Evolutionary conservation across 2,113 vertebrate genomes (phyloP).

Genomic region (Oxyura jamaicensis): DNA sequence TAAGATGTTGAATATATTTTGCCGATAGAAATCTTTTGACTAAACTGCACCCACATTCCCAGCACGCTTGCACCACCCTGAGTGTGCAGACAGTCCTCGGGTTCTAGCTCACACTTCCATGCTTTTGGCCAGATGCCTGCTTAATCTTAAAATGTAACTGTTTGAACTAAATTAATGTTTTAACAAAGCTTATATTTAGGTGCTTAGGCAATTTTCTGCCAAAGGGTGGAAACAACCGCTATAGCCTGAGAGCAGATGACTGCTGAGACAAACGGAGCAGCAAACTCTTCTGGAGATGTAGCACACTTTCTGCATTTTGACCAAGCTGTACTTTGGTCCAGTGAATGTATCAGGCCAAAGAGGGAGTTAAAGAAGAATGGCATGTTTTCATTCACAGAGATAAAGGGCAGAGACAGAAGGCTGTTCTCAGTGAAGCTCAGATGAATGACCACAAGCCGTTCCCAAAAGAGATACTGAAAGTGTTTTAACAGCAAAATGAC

Average conservation of each 20-base stretch:
- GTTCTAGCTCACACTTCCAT: neutral
- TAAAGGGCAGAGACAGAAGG: neutral
- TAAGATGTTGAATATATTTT: neutral
- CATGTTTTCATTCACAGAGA: neutral
- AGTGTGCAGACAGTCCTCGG: neutral
- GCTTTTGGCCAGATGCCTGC: too few species aligned
- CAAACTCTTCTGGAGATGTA: neutral
- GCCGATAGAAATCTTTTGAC: neutral
- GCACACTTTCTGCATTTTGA: neutral
- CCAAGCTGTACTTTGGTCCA: neutral
- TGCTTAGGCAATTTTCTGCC: neutral
- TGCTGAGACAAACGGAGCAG: neutral
- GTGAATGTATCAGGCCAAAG: rapidly evolving
- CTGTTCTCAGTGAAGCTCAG: neutral
- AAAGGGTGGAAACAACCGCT: neutral
- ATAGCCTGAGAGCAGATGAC: neutral
- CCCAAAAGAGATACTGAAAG: neutral
- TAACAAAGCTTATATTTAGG: neutral
- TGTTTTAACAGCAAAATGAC: neutral
- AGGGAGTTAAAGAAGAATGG: rapidly evolving
- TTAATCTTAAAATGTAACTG: neutral
- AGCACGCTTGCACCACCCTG: neutral
- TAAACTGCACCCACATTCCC: neutral
- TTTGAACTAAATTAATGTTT: neutral
- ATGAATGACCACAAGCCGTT: neutral